A percentile compares a stretch with the other conserved stretches of the same genome.
phyloP scores from a whole-genome alignment of 1,140 invertebrate species.

The Euglossa dilemma region DNA sequence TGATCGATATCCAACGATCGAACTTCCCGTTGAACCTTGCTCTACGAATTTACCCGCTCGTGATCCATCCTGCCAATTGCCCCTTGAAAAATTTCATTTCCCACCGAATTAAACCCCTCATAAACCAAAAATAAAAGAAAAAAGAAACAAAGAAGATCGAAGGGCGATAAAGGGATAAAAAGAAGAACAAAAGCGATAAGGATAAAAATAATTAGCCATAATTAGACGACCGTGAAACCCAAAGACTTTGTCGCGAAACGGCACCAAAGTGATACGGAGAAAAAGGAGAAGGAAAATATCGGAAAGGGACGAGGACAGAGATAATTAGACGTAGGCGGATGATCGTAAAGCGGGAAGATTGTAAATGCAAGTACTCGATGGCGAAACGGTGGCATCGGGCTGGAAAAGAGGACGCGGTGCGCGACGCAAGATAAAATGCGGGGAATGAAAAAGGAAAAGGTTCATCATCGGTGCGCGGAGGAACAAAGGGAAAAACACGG shows the following conservation, averaged over 20 bases:
- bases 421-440: neutral
- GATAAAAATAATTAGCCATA: no score
- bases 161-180: no score
- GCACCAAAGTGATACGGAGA: no score
- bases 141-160: no score
- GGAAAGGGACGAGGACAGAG: no score
- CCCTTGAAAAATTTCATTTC: no score
- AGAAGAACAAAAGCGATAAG: no score
- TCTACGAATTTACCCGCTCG: neutral
- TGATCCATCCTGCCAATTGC: no score
- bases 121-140: neutral
- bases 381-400: neutral
- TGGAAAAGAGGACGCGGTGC: neutral
- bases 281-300: no score
- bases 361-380: neutral
- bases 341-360: neutral
- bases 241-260: no score
- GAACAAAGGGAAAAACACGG: slow-evolving; percentile 18
- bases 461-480: neutral
- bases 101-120: no score
- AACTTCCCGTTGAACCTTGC: slow-evolving; percentile 22
- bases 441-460: neutral
- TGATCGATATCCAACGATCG: slow-evolving; percentile 56
- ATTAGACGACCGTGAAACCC: no score
- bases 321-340: neutral